phyloP scores from a whole-genome alignment of 2,797 vertebrate genomes.

The Ctenopoma multispine region DNA sequence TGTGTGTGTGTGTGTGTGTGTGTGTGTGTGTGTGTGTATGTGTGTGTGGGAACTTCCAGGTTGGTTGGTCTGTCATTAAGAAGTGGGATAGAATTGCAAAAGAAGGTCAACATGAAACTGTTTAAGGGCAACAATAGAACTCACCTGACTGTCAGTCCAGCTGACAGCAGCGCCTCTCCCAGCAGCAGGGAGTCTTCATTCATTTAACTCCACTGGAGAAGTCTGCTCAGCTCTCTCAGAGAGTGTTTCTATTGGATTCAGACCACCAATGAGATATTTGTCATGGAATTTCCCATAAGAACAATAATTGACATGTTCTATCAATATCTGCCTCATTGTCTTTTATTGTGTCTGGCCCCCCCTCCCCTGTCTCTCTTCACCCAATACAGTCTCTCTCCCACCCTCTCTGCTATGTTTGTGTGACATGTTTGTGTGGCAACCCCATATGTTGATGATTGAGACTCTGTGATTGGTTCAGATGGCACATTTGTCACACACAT shows the following conservation, averaged over 20 bases:
- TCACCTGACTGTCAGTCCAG: slow-evolving; percentile 56
- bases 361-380: slow-evolving; percentile 11
- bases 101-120: slow-evolving; percentile 45
- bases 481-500: slow-evolving; percentile 82
- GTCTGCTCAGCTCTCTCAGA: slow-evolving; percentile 38
- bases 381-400: slow-evolving; percentile 22
- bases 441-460: slow-evolving; percentile 71
- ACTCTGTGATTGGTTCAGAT: slow-evolving; percentile 67
- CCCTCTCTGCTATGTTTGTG: slow-evolving; percentile 54
- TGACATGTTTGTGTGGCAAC: slow-evolving; percentile 61
- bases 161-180: slow-evolving; percentile 63
- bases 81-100: slow-evolving; percentile 47
- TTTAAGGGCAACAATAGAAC: slow-evolving; percentile 64
- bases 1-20: slow-evolving; percentile 14
- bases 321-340: slow-evolving; percentile 40
- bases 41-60: slow-evolving; percentile 22
- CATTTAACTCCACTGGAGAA: slow-evolving; percentile 42
- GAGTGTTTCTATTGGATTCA: slow-evolving; percentile 36
- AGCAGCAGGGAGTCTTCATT: slow-evolving; percentile 61
- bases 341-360: slow-evolving; percentile 41
- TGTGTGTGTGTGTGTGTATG: slow-evolving; percentile 6
- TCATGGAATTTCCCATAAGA: slow-evolving; percentile 23
- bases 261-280: slow-evolving; percentile 38
- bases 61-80: slow-evolving; percentile 37
- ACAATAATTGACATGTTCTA: slow-evolving; percentile 24